Base-by-base conservation (phyloP, 1,140 invertebrate genomes). In the Octopus sinensis region DNA sequence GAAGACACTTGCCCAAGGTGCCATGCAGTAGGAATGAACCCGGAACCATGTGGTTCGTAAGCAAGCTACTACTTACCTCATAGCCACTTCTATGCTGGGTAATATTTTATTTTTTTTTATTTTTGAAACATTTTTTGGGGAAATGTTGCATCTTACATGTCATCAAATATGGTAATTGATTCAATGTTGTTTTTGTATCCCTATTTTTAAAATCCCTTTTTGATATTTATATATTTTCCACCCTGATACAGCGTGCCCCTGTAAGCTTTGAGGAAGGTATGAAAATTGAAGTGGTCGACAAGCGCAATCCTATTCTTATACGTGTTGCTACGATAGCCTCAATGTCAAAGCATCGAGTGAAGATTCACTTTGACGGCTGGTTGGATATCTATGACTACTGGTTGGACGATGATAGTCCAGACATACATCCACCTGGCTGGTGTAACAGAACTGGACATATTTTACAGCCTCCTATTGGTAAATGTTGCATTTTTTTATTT, bases 321-420 rank as follows among this genome's bases (percentile, higher is more conserved):
- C 92, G 97, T 52, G 96, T 96, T 5, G 96, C 96, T 1, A 95
- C 95, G 0, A 93, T 98, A 5, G 93, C 93, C 81, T 94, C 95
- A 77, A 93, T 96, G 80, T 93, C 97, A 91, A 95, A 96, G 84
- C 94, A 94, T 84, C 92, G 96, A 54, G 93, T 98, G 30, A 94
- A 95, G 87, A 93, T 98, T 79, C 93, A 95, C 86, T 97, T 97
- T 91, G 96, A 98, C 91, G 96, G 96, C 10, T 98, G 96, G 96
- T 94, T 94, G 3, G 93, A 94, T 84, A 93, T 94, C 82, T 96
- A 96, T 89, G 94, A 95, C 83, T 96, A 95, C 89, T 97, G 96
- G 96, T 91, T 97, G 43, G 89, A 83, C 95, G 88, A 90, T 79
- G 89, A 90, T 78, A 86, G 84, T 17, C 79, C 86, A 9, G 90